phyloP scores from a whole-genome alignment of 2,888 invertebrate genomes.

The Carpatolechia fugitivella region DNA sequence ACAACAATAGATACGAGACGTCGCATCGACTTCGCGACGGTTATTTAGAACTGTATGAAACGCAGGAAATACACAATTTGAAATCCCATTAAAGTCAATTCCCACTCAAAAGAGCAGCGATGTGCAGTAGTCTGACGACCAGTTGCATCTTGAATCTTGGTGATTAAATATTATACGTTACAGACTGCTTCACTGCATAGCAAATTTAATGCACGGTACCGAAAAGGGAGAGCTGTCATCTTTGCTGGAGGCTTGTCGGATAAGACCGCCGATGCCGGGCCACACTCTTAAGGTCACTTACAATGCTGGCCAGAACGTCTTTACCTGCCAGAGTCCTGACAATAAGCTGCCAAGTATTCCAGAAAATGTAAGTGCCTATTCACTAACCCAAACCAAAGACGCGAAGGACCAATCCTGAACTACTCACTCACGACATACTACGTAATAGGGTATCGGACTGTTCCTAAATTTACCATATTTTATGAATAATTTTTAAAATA shows the following conservation, averaged over 20 bases:
- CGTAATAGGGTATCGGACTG: too few relatives aligned
- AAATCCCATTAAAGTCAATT: too few relatives aligned
- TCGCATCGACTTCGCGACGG: too few relatives aligned
- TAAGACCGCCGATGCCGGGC: slow-evolving; percentile 61
- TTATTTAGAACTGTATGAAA: too few relatives aligned
- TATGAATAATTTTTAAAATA: too few relatives aligned
- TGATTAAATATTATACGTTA: slow-evolving; percentile 26
- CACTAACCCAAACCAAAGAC: slow-evolving; percentile 29
- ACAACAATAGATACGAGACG: too few relatives aligned
- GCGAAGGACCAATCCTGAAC: neutral
- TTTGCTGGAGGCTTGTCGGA: slow-evolving; percentile 63
- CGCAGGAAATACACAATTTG: too few relatives aligned
- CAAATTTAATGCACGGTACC: slow-evolving; percentile 83
- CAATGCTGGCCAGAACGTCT: slow-evolving; percentile 63
- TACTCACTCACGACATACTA: neutral
- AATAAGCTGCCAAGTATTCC: slow-evolving; percentile 95
- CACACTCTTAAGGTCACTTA: slow-evolving; percentile 63
- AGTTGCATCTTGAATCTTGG: neutral
- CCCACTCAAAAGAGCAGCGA: too few relatives aligned
- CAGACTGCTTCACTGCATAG: slow-evolving; percentile 90
- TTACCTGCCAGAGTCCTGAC: slow-evolving; percentile 86
- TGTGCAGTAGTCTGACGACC: neutral
- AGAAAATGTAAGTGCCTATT: slow-evolving; percentile 87
- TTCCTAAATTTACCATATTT: too few relatives aligned
- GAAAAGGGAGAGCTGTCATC: slow-evolving; percentile 56